Evolutionary conservation across 2,113 vertebrate species (phyloP), one percentile per base, ranked within the genome.

Genomic region (Oryzias melastigma): DNA sequence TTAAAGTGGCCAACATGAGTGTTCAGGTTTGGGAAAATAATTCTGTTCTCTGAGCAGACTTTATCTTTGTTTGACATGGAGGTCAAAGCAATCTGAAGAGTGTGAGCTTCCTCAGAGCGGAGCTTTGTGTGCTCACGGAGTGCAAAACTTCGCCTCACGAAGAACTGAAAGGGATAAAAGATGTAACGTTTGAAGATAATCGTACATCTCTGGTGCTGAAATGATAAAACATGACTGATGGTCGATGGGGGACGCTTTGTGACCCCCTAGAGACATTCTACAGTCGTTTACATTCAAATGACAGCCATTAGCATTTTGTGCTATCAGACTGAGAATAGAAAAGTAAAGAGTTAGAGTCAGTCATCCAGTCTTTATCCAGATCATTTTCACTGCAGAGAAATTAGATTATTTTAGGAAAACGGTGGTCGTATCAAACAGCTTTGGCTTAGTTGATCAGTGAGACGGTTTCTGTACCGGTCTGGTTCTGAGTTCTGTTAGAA

Each of bases 61-160:
- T 75, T 58, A 53, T 64, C 54, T 73, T 54, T 25, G 46, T 71
- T 65, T 66, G 47, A 73, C 51, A 27, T 69, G 50, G 29, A 68
- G 63, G 7, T 4, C 35, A 17, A 18, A 25, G 8, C 13, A 4
- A 14, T 61, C 48, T 17, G 14, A 50, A 48, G 18, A 45, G 5
- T 50, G 2, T 35, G 35, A 35, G 35, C 18, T 25, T 14, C 7
- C 4, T 25, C 7, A 47, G 45, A 43, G 16, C 40, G 12, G 14
- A 60, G 44, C 52, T 40, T 14, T 40, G 15, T 3, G 49, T 15
- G 50, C 44, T 53, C 42, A 60, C 24, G 25, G 51, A 46, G 35
- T 29, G 27, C 27, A 29, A 7, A 29, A 7, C 35, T 35, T 35
- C 10, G 10, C 35, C 10, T 13, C 35, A 35, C 2, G 35, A 35